These are phyloP conservation scores for Trimorus sp. DNA, from an alignment of 2,888 invertebrate genomes.

Conservation along the genomic window DNA sequence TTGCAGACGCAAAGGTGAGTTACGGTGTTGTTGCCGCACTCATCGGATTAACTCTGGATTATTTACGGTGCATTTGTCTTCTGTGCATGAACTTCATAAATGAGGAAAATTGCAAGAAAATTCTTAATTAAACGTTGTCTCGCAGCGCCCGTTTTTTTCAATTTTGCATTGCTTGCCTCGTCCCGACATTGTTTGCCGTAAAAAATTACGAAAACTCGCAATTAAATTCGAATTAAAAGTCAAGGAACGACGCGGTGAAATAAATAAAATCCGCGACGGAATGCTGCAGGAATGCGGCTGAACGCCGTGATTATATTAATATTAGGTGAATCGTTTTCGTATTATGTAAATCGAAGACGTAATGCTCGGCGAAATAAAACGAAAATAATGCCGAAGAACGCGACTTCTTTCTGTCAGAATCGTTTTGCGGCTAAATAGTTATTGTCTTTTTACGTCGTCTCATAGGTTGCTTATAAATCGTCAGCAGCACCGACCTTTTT, in stretches of 20 bases:
- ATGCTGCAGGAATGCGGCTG: slow-evolving; percentile 13
- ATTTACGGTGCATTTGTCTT: slow-evolving; percentile 55
- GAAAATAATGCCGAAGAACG: slow-evolving; percentile 17
- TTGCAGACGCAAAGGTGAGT: slow-evolving; percentile 73
- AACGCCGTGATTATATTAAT: slow-evolving; percentile 23
- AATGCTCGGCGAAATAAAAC: slow-evolving; percentile 19
- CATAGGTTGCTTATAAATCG: slow-evolving; percentile 25
- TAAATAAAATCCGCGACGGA: slow-evolving; percentile 10
- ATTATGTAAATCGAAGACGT: slow-evolving; percentile 25
- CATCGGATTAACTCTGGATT: slow-evolving; percentile 55
- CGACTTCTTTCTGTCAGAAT: slow-evolving; percentile 10
- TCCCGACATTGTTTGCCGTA: slow-evolving; percentile 14
- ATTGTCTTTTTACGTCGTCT: slow-evolving; percentile 27
- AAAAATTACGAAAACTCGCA: slow-evolving; percentile 13
- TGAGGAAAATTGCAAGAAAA: slow-evolving; percentile 49
- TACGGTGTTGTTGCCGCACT: slow-evolving; percentile 66
- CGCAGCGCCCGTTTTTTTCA: slow-evolving; percentile 11
- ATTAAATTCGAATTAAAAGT: slow-evolving; percentile 27
- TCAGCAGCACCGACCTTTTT: slow-evolving; percentile 4
- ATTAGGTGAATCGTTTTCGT: slow-evolving; percentile 27
- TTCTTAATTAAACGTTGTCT: slow-evolving; percentile 38
- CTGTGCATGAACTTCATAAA: slow-evolving; percentile 37
- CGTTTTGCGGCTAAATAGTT: neutral
- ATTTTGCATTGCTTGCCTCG: slow-evolving; percentile 8
- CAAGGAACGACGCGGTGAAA: neutral